Evolutionary conservation across 2,888 invertebrate genomes (phyloP).

Genomic region (Catocala nupta): DNA sequence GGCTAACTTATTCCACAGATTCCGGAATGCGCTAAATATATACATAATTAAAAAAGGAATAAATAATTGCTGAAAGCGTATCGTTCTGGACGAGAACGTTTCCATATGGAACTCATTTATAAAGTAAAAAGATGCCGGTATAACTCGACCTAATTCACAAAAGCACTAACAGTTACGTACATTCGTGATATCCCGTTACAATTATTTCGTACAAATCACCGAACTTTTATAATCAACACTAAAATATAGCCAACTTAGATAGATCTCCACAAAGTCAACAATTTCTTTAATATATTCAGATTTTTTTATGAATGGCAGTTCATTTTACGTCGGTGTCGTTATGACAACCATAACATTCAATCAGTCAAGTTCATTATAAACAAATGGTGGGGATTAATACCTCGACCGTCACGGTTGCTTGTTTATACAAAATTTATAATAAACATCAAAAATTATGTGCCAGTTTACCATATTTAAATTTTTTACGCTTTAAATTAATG

Average conservation of each 20-base stretch:
- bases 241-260: slow-evolving; percentile 28
- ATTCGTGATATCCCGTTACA: slow-evolving; percentile 34
- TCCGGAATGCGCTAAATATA: too few species aligned
- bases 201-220: slow-evolving; percentile 36
- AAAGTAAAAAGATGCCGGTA: too few species aligned
- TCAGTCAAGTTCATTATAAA: slow-evolving; percentile 67
- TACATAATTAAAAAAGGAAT: too few species aligned
- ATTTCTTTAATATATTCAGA: slow-evolving; percentile 6
- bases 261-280: slow-evolving; percentile 16
- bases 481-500: slow-evolving; percentile 55
- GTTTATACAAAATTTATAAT: slow-evolving; percentile 63
- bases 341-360: slow-evolving; percentile 64
- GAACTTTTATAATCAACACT: slow-evolving; percentile 44
- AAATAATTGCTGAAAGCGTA: too few species aligned
- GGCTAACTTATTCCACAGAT: too few species aligned
- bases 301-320: slow-evolving; percentile 43
- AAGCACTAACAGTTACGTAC: slow-evolving; percentile 23
- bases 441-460: slow-evolving; percentile 64
- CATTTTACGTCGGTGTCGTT: slow-evolving; percentile 51
- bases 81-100: too few species aligned
- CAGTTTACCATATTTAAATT: slow-evolving; percentile 64
- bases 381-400: slow-evolving; percentile 56
- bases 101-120: too few species aligned
- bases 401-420: slow-evolving; percentile 55
- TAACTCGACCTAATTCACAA: slow-evolving; percentile 24